phyloP scores from a whole-genome alignment of 2,888 invertebrate genomes.

The Galerucella nymphaeae region DNA sequence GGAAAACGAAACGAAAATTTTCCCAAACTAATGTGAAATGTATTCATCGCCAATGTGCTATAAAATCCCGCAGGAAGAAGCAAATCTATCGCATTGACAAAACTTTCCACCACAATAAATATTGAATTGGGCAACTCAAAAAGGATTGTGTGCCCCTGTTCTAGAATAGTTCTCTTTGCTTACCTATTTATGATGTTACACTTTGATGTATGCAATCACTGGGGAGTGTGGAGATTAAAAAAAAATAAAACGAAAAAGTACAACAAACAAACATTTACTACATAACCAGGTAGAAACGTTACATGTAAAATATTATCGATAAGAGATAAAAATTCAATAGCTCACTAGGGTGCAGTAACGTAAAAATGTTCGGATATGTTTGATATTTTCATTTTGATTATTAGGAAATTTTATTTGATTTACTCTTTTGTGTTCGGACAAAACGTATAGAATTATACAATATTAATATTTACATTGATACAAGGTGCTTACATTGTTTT shows the following conservation, averaged over 20 bases:
- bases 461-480: background rate
- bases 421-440: constrained; percentile 4
- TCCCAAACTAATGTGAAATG: too few species aligned
- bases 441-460: background rate
- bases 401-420: constrained; percentile 27
- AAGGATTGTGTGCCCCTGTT: too few species aligned
- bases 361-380: constrained; percentile 39
- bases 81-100: constrained; percentile 42
- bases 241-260: constrained; percentile 44
- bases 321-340: constrained; percentile 39
- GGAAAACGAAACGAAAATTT: too few species aligned
- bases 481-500: background rate
- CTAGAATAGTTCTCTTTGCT: too few species aligned
- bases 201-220: too few species aligned
- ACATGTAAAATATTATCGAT: constrained; percentile 48
- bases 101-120: background rate
- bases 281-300: constrained; percentile 57
- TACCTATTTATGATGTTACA: too few species aligned
- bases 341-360: constrained; percentile 36
- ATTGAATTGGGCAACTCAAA: too few species aligned
- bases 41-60: constrained; percentile 10
- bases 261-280: constrained; percentile 58
- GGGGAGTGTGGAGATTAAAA: background rate
- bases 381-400: constrained; percentile 41
- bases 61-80: constrained; percentile 33